Evolutionary conservation across 2,888 invertebrate species (phyloP), one percentile per base, ranked within the genome.

Genomic region (Cheilosia pagana): DNA sequence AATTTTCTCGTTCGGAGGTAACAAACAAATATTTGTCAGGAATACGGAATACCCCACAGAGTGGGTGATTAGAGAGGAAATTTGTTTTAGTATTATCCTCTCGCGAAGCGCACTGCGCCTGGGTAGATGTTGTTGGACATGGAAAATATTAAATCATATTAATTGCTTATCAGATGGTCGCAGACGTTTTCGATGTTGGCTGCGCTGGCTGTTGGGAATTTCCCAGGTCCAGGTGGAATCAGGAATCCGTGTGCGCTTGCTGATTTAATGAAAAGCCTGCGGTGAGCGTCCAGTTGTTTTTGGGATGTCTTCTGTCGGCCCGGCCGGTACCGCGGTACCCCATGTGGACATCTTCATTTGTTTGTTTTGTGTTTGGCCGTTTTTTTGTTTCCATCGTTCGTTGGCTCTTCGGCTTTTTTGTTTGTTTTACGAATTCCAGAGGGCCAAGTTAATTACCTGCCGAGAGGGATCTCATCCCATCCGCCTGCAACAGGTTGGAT

Each of bases 271-370:
- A 71, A 71, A 62, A 60, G 35, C 75, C 81, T 71, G 75, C 43
- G 79, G 79, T 60, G 74, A 35, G 35, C 35, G 35, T 60, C 63
- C 31, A 63, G 59, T 82, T 63, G 77, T 68, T 67, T 76, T 77
- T 39, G 59, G 70, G 45, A 70, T 76, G 70, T 63, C 65, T 70
- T 81, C 68, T 78, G 70, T 75, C 81, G 48, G n/a, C n/a, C n/a
- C n/a, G n/a, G n/a, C n/a, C n/a, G n/a, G n/a, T n/a, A n/a, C n/a
- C n/a, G n/a, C n/a, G n/a, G 28, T 71, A 76, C 85, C 85, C 81
- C 85, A 71, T 85, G 85, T 85, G 81, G 85, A 85, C 85, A 81
- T 67, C 85, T 85, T 79, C 74, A 83, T 83, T 77, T 77, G 41
- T 48, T 75, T 19, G n/a, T n/a, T 75, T 67, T 39, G 39, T 55